Percentiles rank a stretch among this genome's conserved stretches.
These are phyloP conservation scores for Pelodiscus sinensis DNA, from an alignment of 2,113 vertebrate genomes.

Conservation along the genomic window DNA sequence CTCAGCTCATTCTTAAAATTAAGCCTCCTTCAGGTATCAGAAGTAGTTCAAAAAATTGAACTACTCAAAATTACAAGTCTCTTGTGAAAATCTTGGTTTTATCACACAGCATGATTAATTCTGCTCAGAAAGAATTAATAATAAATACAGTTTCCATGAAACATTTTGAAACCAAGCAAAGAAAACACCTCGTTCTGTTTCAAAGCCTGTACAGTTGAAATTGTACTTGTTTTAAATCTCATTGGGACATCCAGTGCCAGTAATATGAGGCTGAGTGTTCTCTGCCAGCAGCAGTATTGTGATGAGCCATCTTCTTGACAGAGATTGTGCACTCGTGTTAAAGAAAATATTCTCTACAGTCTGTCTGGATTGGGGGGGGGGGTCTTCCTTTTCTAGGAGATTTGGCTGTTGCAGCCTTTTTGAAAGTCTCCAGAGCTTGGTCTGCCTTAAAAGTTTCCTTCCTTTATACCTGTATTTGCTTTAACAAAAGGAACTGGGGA, in stretches of 20 bases:
- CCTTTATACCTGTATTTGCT: background rate
- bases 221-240: constrained; percentile 34
- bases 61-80: background rate
- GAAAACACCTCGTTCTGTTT: constrained; percentile 9
- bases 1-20: background rate
- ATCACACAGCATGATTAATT: background rate
- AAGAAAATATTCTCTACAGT: background rate
- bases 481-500: background rate
- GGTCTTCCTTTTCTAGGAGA: background rate
- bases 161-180: background rate
- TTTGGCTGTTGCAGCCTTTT: background rate
- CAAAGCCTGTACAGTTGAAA: constrained; percentile 14
- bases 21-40: background rate
- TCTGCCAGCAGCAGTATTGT: constrained; percentile 19
- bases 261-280: background rate
- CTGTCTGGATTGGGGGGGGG: background rate
- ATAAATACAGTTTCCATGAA: constrained; percentile 23
- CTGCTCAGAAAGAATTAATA: constrained; percentile 22
- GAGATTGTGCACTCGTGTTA: background rate
- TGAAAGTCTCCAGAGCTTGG: background rate
- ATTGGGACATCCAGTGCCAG: background rate
- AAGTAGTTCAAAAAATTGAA: background rate
- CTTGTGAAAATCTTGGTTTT: background rate
- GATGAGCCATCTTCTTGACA: constrained; percentile 34
- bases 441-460: background rate